phyloP scores from a whole-genome alignment of 2,888 invertebrate genomes.

The Metalampra italica region DNA sequence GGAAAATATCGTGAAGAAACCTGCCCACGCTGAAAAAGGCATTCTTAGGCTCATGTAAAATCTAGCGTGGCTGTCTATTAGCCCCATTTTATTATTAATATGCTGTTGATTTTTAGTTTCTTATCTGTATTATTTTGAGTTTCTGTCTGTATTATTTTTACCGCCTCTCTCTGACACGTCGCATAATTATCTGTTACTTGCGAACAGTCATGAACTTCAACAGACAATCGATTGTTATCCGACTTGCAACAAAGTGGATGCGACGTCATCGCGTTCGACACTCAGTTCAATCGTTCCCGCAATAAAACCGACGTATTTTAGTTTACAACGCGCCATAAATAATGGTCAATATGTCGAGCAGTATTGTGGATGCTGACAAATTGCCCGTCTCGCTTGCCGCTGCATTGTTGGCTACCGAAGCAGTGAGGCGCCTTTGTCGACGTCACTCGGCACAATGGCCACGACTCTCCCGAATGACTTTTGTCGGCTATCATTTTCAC shows the following conservation, averaged over 20 bases:
- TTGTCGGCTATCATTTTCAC: conserved; percentile 73
- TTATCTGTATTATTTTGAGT: too few species aligned
- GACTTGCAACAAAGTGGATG: conserved; percentile 52
- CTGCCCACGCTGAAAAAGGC: too few species aligned
- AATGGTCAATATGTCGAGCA: conserved; percentile 75
- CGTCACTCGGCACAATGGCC: conserved; percentile 48
- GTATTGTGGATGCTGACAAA: conserved; percentile 76
- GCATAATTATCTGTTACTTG: conserved; percentile 8
- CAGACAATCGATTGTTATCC: conserved; percentile 32
- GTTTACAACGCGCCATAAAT: conserved; percentile 73
- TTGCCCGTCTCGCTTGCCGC: conserved; percentile 68
- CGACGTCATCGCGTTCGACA: conserved; percentile 67
- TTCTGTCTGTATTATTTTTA: too few species aligned
- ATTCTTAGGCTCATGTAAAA: too few species aligned
- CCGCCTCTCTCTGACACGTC: too few species aligned
- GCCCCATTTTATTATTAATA: too few species aligned
- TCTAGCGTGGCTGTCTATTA: too few species aligned
- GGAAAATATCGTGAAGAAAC: too few species aligned
- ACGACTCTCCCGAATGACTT: conserved; percentile 55
- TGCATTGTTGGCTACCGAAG: conserved; percentile 65
- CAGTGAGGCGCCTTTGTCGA: conserved; percentile 55
- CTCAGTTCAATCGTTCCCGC: conserved; percentile 69
- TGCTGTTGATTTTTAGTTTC: too few species aligned
- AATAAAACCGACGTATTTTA: conserved; percentile 70
- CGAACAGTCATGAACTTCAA: conserved; percentile 5